phyloP scores from a whole-genome alignment of 2,113 vertebrate genomes.

The Alaudala cheleensis region DNA sequence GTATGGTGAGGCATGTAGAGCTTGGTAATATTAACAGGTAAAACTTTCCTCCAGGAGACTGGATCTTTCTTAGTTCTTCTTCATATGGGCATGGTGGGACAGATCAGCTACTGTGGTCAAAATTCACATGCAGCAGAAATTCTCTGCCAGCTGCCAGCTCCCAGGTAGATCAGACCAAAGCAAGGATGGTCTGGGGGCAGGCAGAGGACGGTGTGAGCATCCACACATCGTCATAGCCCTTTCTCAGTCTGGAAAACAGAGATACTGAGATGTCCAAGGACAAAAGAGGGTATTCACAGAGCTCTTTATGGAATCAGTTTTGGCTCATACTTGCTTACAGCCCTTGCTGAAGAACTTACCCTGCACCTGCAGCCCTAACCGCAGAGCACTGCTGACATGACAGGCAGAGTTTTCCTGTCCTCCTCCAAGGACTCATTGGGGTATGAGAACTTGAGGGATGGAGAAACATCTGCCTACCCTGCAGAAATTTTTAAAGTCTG shows the following conservation, averaged over 20 bases:
- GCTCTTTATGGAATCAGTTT: not conserved
- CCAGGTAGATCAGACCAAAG: not conserved
- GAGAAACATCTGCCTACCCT: not conserved
- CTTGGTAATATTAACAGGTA: not conserved
- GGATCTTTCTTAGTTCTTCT: not conserved
- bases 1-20: not conserved
- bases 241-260: not conserved
- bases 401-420: not conserved
- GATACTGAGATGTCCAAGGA: not conserved
- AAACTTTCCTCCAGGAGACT: not conserved
- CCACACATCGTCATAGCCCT: not conserved
- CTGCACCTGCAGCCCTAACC: not conserved
- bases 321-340: not conserved
- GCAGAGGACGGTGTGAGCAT: not conserved
- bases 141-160: not conserved
- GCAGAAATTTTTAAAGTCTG: not conserved
- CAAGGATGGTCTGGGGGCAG: not conserved
- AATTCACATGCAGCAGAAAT: not conserved
- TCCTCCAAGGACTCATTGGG: rapidly evolving
- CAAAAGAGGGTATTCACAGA: not conserved
- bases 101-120: not conserved
- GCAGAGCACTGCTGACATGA: not conserved
- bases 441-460: not conserved
- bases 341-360: not conserved
- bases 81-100: not conserved